Conservation (phyloP, 1,140 invertebrate genomes). For the Aricia agestis region DNA sequence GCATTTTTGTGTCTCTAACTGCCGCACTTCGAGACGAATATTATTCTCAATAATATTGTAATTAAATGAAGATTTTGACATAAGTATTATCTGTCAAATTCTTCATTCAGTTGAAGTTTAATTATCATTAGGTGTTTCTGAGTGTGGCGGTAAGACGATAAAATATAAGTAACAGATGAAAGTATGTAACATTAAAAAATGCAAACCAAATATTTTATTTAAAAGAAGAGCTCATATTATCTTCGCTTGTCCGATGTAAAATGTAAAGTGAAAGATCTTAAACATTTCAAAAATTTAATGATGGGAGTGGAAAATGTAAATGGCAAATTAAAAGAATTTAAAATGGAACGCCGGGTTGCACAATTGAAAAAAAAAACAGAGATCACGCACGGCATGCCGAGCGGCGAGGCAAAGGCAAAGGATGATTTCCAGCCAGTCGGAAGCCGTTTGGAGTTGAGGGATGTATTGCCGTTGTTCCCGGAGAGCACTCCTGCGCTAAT, state of each 20-base stretch:
- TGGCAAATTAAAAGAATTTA: slow-evolving; percentile 35
- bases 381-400: slow-evolving; percentile 46
- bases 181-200: too few relatives aligned
- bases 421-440: slow-evolving; percentile 56
- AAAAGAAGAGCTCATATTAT: not conserved
- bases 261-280: slow-evolving; percentile 18
- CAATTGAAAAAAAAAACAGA: slow-evolving; percentile 54
- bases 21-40: too few relatives aligned
- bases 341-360: slow-evolving; percentile 37
- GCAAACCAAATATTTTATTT: too few relatives aligned
- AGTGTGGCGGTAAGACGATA: slow-evolving; percentile 19
- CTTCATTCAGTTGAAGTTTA: too few relatives aligned
- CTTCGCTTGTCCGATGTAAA: not conserved
- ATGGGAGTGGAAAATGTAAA: slow-evolving; percentile 8
- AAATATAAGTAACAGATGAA: too few relatives aligned
- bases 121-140: too few relatives aligned
- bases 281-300: slow-evolving; percentile 11
- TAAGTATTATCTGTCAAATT: too few relatives aligned
- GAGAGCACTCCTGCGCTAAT: slow-evolving; percentile 68
- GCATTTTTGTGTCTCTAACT: too few relatives aligned
- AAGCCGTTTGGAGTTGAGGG: slow-evolving; percentile 53
- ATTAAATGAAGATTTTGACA: too few relatives aligned
- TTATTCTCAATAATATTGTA: too few relatives aligned
- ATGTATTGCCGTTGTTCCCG: slow-evolving; percentile 64
- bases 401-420: slow-evolving; percentile 59